phyloP scores from a whole-genome alignment of 2,888 invertebrate genomes.

The Pseudeuparius sepicola region DNA sequence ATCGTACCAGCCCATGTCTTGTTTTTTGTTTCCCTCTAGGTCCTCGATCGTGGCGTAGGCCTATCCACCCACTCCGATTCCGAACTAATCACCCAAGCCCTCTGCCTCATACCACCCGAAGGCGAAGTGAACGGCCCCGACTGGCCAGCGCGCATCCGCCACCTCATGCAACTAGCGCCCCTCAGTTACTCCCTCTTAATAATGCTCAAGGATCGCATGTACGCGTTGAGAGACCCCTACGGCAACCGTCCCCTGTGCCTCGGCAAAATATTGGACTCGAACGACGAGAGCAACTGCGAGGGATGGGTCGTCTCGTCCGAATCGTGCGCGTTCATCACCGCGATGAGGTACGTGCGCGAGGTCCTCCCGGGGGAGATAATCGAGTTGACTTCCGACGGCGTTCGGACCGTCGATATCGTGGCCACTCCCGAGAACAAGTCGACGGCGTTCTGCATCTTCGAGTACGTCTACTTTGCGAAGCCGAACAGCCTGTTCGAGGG shows the following conservation, averaged over 20 bases:
- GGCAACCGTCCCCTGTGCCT: slow-evolving; percentile 96
- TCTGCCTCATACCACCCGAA: slow-evolving; percentile 85
- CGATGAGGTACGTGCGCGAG: slow-evolving; percentile 79
- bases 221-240: slow-evolving; percentile 91
- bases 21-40: no score
- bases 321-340: slow-evolving; percentile 87
- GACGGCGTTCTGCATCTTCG: slow-evolving; percentile 96
- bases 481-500: slow-evolving; percentile 95
- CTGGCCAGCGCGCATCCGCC: slow-evolving; percentile 87
- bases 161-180: slow-evolving; percentile 86
- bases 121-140: slow-evolving; percentile 80
- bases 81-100: slow-evolving; percentile 91
- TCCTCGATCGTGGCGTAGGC: slow-evolving; percentile 87
- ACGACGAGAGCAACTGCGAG: slow-evolving; percentile 38
- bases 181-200: slow-evolving; percentile 93
- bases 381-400: slow-evolving; percentile 75
- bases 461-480: slow-evolving; percentile 97
- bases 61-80: slow-evolving; percentile 94
- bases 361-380: slow-evolving; percentile 91
- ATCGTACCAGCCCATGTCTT: no score
- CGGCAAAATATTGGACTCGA: slow-evolving; percentile 63
- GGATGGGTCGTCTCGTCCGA: slow-evolving; percentile 97
- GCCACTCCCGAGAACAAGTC: slow-evolving; percentile 66
- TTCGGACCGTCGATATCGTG: slow-evolving; percentile 77
- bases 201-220: slow-evolving; percentile 87